A percentile compares a stretch with the other conserved stretches of the same genome.
phyloP scores from a whole-genome alignment of 1,140 invertebrate species.

The fruit fly (Drosophila melanogaster) region Release_6_plus_ISO1_MT NC_004354.4:8802501-8803000 shows the following conservation, averaged over 20 bases:
- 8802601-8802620: conserved; percentile 36
- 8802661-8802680: conserved; percentile 78
- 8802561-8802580: neutral
- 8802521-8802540: conserved; percentile 32
- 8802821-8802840: conserved; percentile 57
- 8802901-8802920: conserved; percentile 1
- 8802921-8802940: no score
- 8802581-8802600: conserved; percentile 22
- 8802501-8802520: conserved; percentile 11
- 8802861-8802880: conserved; percentile 6
- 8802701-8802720: conserved; percentile 45
- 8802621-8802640: conserved; percentile 69
- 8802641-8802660: conserved; percentile 81
- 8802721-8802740: conserved; percentile 26
- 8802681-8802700: conserved; percentile 70
- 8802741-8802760: conserved; percentile 46
- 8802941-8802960: no score
- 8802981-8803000: no score
- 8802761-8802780: conserved; percentile 59
- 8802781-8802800: conserved; percentile 66
- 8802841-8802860: conserved; percentile 26
- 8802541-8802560: neutral
- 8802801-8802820: conserved; percentile 79
- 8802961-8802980: no score
- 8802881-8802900: conserved; percentile 1